These are phyloP conservation scores for Myotis lucifugus DNA, from an alignment of 2,113 vertebrate genomes.

Conservation along the genomic window DNA sequence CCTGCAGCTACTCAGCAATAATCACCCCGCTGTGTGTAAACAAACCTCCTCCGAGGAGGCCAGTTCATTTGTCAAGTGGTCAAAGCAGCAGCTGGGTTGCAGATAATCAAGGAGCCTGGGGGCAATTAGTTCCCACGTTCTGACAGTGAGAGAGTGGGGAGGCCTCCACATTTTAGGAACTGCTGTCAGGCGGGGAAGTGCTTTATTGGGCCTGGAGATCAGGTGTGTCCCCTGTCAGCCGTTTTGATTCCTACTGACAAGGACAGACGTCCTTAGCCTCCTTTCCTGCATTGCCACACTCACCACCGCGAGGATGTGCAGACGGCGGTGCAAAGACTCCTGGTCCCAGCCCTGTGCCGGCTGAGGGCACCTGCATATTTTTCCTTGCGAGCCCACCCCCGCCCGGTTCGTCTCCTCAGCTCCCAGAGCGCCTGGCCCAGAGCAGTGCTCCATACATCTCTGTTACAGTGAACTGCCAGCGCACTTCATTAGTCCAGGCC, in stretches of 20 bases:
- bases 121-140: slow-evolving; percentile 71
- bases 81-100: slow-evolving; percentile 63
- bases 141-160: slow-evolving; percentile 66
- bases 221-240: background rate
- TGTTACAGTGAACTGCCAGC: background rate
- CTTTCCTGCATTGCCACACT: background rate
- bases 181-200: slow-evolving; percentile 32
- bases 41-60: slow-evolving; percentile 15
- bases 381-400: background rate
- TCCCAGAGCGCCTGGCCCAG: slow-evolving; percentile 37
- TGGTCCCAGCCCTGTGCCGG: background rate
- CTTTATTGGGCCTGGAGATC: slow-evolving; percentile 48
- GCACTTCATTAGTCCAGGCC: slow-evolving; percentile 46
- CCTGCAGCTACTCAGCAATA: background rate
- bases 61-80: slow-evolving; percentile 70
- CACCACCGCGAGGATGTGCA: too few species aligned
- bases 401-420: background rate
- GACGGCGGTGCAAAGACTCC: background rate
- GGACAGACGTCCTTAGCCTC: background rate
- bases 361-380: rapidly evolving
- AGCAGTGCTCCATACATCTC: slow-evolving; percentile 22
- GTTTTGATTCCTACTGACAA: background rate
- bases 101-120: slow-evolving; percentile 75
- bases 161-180: background rate
- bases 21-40: slow-evolving; percentile 27